A percentile compares a stretch with the other conserved stretches of the same genome.
phyloP scores from a whole-genome alignment of 2,797 vertebrate species.

The Pachyuromys duprasi region DNA sequence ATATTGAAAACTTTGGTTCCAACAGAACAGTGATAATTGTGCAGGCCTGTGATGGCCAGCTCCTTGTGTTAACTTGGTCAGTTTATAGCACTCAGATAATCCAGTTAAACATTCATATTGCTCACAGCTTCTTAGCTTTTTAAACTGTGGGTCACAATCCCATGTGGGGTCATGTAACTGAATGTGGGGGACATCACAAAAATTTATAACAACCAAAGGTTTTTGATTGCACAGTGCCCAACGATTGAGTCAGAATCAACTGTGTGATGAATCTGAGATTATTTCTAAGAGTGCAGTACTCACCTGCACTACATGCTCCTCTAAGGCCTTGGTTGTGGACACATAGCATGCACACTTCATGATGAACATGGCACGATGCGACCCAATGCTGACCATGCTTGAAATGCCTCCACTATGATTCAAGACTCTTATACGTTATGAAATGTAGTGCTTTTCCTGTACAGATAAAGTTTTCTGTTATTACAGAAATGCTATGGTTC shows the following conservation, averaged over 20 bases:
- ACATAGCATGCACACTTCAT: neutral
- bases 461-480: neutral
- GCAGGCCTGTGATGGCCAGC: neutral
- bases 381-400: no score
- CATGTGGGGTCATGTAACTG: neutral
- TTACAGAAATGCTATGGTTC: neutral
- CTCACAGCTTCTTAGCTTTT: neutral
- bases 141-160: neutral
- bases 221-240: neutral
- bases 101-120: neutral
- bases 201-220: neutral
- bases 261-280: neutral
- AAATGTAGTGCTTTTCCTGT: neutral
- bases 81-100: neutral
- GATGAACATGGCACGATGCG: neutral
- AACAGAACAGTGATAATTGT: neutral
- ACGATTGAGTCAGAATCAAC: neutral
- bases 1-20: conserved; percentile 10
- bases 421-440: neutral
- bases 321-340: neutral
- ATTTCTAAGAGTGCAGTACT: no score
- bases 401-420: neutral
- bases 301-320: neutral
- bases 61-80: neutral
- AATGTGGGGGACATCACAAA: neutral